Conservation (phyloP, 2,888 invertebrate genomes). For the Liposcelis brunnea region DNA sequence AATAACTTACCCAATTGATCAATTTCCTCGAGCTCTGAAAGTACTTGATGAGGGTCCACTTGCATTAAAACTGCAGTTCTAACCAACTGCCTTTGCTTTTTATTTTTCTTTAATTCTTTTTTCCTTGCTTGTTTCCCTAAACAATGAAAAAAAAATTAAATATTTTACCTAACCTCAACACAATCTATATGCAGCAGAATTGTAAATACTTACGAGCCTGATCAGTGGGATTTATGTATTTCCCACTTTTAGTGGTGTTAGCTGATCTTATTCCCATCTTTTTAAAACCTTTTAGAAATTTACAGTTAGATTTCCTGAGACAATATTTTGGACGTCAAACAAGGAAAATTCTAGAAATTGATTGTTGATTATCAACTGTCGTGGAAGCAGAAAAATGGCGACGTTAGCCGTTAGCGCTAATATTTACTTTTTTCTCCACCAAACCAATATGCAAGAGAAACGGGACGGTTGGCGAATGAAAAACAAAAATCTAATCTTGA, state of each 20-base stretch:
- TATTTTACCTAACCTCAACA: too few species aligned
- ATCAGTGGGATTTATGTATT: slow-evolving; percentile 99
- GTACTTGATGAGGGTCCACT: slow-evolving; percentile 88
- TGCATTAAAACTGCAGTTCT: slow-evolving; percentile 92
- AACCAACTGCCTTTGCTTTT: slow-evolving; percentile 90
- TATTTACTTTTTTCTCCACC: too few species aligned
- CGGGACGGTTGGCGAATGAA: too few species aligned
- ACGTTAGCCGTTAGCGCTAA: too few species aligned
- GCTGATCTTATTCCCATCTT: slow-evolving; percentile 92
- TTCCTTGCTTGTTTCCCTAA: slow-evolving; percentile 92
- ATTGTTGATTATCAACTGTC: too few species aligned
- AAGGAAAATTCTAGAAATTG: too few species aligned
- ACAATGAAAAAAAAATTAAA: slow-evolving; percentile 18
- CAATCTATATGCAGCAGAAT: too few species aligned
- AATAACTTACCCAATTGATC: slow-evolving; percentile 80
- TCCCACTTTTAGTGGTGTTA: slow-evolving; percentile 99
- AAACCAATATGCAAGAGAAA: too few species aligned
- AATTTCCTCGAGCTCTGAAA: slow-evolving; percentile 92
- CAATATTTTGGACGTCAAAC: too few species aligned
- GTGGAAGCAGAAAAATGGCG: too few species aligned
- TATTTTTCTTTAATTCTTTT: slow-evolving; percentile 95
- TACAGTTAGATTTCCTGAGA: too few species aligned
- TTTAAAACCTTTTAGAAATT: slow-evolving; percentile 4
- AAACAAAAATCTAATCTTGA: too few species aligned
- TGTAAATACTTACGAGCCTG: slow-evolving; percentile 79